Base-by-base conservation (phyloP, 1,140 invertebrate genomes). In the Drosophila leontia region DNA sequence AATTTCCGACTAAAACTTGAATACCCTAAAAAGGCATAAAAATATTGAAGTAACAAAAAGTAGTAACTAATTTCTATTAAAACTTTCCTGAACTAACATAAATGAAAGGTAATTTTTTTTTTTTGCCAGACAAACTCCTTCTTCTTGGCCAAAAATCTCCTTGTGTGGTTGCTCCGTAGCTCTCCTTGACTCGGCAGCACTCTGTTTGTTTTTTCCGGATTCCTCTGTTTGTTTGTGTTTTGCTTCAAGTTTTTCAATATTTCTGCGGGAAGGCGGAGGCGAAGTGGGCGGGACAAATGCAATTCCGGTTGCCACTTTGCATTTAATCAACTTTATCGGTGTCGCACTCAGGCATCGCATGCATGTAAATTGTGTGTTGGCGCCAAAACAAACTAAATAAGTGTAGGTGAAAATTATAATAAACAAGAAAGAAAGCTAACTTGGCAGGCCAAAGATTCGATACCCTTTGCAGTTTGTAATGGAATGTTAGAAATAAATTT, bases 311-410 rank as follows among this genome's bases (percentile, higher is more conserved):
- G 37, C 45, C 67, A 82, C 51, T 83, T 76, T 83, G 75, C 80
- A 83, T 83, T 83, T 79, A 80, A 83, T 79, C 65, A 83, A 80
- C 57, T 80, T 83, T 67, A 63, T 79, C 45, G 75, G 74, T 75
- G 59, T 41, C 71, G 62, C 51, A 72, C 63, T 56, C 53, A 56
- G 53, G 53, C 53, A 39, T 56, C 78, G 62, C 77, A 80, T 68
- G 69, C 69, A 78, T 59, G 61, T 58, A 77, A 63, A 77, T 77
- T 58, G 39, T 81, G 72, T 77, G 65, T 74, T 60, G 47, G 35
- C 60, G 37, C 65, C 37, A 70, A 58, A 58, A 57, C 37, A 70
- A 77, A 72, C 61, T 65, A 77, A 82, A 75, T 37, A 68, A 71
- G 58, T 44, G 44, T 35, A 58, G 35, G 45, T 17, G 26, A 51